Base-by-base conservation (phyloP, 2,113 vertebrate species). In the Sphyrna mokarran region DNA sequence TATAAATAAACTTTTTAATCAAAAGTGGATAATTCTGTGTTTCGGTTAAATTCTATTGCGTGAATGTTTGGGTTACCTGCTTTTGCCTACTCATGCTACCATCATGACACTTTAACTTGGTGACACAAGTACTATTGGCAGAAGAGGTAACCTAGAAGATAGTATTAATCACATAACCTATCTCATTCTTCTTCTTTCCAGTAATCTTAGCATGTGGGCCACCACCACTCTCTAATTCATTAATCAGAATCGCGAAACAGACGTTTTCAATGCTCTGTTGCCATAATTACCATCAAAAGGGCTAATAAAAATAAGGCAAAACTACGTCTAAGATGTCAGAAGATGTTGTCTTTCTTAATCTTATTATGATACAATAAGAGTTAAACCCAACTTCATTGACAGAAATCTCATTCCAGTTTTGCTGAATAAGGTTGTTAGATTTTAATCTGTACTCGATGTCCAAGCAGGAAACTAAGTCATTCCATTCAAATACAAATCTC, bases 161-260 rank as follows among this genome's bases (percentile, higher is more conserved):
- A 91, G 26, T 26, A 66, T 83, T 20, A 66, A 37, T 91, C 89
- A 91, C 14, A 66, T 14, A 9, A 66, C 20, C 66, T 91, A 91
- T 91, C 66, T 66, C 89, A 93, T 37, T 3, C 33, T 93, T 90
- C 26, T 33, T 93, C 63, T 33, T 93, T 91, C 89, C 61, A 37
- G 61, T 37, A 37, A 68, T n/a, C 61, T 37, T 14, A 93, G 61
- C 89, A 37, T 11, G 33, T 37, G n/a, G 89, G 61, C 89, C 61
- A 37, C 89, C 33, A 93, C 89, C 18, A 16, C 89, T 61, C 89
- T 66, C 89, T 68, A 93, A 33, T 33, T 93, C 89, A 93, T 93
- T 37, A 93, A 93, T 93, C 89, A 66, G 61, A 93, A 68, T 93
- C 68, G 61, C 61, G 18, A 93, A 63, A 61, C n/a, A 93, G 61